Percentiles rank a stretch among this genome's conserved stretches.
Evolutionary conservation across 2,113 vertebrate species (phyloP).

Genomic region (Lagopus muta): DNA sequence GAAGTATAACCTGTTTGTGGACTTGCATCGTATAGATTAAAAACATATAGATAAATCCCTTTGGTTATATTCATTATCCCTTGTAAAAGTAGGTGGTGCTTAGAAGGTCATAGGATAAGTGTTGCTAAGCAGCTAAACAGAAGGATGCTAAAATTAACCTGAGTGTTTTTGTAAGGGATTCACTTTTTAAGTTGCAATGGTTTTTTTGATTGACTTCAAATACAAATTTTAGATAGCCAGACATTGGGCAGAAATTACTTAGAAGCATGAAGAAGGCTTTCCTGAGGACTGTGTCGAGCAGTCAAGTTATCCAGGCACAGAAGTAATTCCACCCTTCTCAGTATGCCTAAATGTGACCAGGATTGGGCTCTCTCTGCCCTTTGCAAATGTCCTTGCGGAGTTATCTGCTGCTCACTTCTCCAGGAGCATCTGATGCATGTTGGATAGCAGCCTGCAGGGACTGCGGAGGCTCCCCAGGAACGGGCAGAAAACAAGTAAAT

Average conservation of each 20-base stretch:
- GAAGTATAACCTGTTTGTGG: neutral
- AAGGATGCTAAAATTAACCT: slow-evolving; percentile 88
- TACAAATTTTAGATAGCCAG: neutral
- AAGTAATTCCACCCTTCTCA: neutral
- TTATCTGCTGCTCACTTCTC: slow-evolving; percentile 56
- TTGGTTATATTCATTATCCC: slow-evolving; percentile 83
- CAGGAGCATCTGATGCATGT: slow-evolving; percentile 63
- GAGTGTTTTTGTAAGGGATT: slow-evolving; percentile 75
- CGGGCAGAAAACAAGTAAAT: slow-evolving; percentile 65
- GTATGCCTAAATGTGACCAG: neutral
- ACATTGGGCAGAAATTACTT: neutral
- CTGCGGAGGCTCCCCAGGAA: slow-evolving; percentile 36
- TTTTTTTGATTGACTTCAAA: slow-evolving; percentile 16
- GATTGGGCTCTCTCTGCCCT: neutral
- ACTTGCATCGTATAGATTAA: slow-evolving; percentile 35
- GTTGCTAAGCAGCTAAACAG: slow-evolving; percentile 89
- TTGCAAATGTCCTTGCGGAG: slow-evolving; percentile 45
- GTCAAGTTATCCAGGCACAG: neutral
- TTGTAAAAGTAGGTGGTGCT: slow-evolving; percentile 85
- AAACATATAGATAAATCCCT: slow-evolving; percentile 73
- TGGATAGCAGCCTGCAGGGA: slow-evolving; percentile 73
- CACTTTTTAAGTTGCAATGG: slow-evolving; percentile 59
- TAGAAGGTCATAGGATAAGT: slow-evolving; percentile 88
- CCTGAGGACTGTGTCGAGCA: neutral
- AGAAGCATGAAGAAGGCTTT: neutral